Evolutionary conservation across 2,113 vertebrate species (phyloP).

Genomic region (Phalacrocorax carbo): DNA sequence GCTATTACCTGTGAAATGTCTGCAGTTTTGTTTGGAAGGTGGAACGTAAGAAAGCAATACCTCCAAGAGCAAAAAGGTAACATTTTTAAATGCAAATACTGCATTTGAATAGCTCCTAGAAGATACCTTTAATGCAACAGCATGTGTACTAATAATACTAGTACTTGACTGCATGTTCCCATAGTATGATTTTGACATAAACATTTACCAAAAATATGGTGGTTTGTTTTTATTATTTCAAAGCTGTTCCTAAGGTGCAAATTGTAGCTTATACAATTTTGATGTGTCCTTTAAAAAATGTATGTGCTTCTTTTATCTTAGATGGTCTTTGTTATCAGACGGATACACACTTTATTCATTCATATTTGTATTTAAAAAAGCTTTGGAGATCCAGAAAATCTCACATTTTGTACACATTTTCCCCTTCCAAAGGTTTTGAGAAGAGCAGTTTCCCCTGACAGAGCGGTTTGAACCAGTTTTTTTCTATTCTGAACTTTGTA

Average conservation of each 20-base stretch:
- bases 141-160: not conserved
- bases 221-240: not conserved
- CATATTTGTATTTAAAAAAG: not conserved
- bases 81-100: not conserved
- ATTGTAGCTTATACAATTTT: not conserved
- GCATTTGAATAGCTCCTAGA: not conserved
- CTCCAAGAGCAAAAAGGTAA: not conserved
- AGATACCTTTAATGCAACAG: slow-evolving; percentile 8
- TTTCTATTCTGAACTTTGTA: not conserved
- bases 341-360: not conserved
- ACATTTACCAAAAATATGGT: not conserved
- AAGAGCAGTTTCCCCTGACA: not conserved
- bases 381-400: not conserved
- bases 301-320: slow-evolving; percentile 58
- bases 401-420: not conserved
- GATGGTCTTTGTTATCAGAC: not conserved
- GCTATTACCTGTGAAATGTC: not conserved
- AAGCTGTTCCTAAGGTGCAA: slow-evolving; percentile 14
- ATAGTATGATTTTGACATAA: not conserved
- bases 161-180: not conserved
- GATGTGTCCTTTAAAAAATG: not conserved
- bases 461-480: not conserved
- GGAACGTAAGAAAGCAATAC: not conserved
- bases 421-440: not conserved
- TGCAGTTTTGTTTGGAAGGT: not conserved